phyloP scores from a whole-genome alignment of 2,888 invertebrate genomes.

The Erynnis tages region DNA sequence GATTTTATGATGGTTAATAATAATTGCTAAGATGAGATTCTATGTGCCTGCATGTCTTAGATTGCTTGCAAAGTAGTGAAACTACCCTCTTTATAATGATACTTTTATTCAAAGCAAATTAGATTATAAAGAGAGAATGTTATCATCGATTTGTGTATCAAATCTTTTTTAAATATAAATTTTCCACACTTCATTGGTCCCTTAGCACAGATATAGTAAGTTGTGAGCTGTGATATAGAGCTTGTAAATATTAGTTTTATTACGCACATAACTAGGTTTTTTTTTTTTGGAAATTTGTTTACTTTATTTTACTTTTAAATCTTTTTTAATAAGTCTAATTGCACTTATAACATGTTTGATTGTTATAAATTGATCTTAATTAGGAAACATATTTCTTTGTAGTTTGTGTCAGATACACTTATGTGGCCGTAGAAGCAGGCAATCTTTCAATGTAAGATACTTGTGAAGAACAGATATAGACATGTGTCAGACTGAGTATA shows the following conservation, averaged over 20 bases:
- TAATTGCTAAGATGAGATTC: slow-evolving; percentile 13
- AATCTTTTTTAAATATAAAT: slow-evolving; percentile 30
- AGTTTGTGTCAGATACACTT: slow-evolving; percentile 9
- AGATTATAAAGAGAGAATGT: slow-evolving; percentile 8
- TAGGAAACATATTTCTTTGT: slow-evolving; percentile 17
- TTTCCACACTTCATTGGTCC: slow-evolving; percentile 36
- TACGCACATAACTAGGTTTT: slow-evolving; percentile 37
- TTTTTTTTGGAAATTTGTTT: slow-evolving; percentile 12
- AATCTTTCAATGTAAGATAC: slow-evolving; percentile 54
- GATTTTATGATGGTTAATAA: slow-evolving; percentile 10
- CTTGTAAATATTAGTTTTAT: slow-evolving; percentile 55
- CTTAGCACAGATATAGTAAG: slow-evolving; percentile 57
- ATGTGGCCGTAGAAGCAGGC: slow-evolving; percentile 45
- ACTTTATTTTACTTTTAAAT: slow-evolving; percentile 12
- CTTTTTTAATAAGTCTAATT: slow-evolving; percentile 21
- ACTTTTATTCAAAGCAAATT: slow-evolving; percentile 5
- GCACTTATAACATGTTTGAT: slow-evolving; percentile 6
- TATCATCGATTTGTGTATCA: background rate
- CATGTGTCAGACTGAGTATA: slow-evolving; percentile 74
- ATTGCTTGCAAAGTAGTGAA: slow-evolving; percentile 27
- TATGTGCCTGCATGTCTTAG: slow-evolving; percentile 22
- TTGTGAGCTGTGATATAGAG: slow-evolving; percentile 77
- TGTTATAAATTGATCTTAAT: background rate
- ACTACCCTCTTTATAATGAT: slow-evolving; percentile 16
- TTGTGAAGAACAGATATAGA: slow-evolving; percentile 61